phyloP scores from a whole-genome alignment of 1,140 invertebrate genomes.

The Tetragnatha versicolor region DNA sequence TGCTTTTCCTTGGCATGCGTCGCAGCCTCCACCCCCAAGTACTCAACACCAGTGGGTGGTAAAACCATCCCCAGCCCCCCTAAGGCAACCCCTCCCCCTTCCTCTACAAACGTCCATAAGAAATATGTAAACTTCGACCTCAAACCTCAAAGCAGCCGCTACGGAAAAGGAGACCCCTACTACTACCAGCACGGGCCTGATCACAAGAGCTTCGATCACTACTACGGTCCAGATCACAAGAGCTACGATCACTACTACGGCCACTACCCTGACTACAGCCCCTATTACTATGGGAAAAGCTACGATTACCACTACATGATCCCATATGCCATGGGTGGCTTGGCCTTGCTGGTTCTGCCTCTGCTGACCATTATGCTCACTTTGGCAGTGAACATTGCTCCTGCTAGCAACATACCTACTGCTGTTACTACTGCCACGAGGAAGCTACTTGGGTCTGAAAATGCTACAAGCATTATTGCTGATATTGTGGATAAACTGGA shows the following conservation, averaged over 20 bases:
- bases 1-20: not conserved
- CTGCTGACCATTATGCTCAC: constrained; percentile 35
- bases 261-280: constrained; percentile 17
- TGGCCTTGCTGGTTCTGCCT: constrained; percentile 25
- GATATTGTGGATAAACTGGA: constrained; percentile 31
- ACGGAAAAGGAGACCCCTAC: constrained; percentile 21
- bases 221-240: constrained; percentile 11
- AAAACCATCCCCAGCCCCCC: not conserved
- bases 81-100: constrained; percentile 11
- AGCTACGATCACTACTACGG: constrained; percentile 29
- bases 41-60: constrained; percentile 26
- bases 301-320: constrained; percentile 23
- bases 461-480: constrained; percentile 24
- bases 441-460: constrained; percentile 25
- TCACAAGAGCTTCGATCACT: not conserved
- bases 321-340: constrained; percentile 31
- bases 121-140: constrained; percentile 44
- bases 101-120: constrained; percentile 23
- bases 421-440: constrained; percentile 40
- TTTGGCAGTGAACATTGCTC: constrained; percentile 45
- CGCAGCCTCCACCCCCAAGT: constrained; percentile 12
- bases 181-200: not conserved
- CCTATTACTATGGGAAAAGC: constrained; percentile 17
- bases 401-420: constrained; percentile 37
- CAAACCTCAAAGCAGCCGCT: constrained; percentile 41